Evolutionary conservation across 2,113 vertebrate species (phyloP).

Genomic region (Balaenoptera acutorostrata): DNA sequence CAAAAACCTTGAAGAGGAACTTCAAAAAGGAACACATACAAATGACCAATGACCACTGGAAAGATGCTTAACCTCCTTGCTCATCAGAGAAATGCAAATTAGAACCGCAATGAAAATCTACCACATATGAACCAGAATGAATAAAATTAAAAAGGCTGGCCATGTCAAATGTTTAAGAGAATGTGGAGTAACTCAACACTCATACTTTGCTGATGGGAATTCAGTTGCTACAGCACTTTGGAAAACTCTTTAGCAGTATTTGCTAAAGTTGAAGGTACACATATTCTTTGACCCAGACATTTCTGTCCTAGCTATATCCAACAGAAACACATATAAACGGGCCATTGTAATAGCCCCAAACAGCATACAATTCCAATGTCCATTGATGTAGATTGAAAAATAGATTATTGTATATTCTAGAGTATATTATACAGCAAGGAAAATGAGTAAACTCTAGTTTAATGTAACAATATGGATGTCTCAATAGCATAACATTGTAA

Average conservation of each 20-base stretch:
- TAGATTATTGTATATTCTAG: not conserved
- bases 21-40: not conserved
- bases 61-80: not conserved
- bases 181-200: not conserved
- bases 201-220: not conserved
- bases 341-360: not conserved
- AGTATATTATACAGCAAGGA: not conserved
- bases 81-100: not conserved
- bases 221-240: not conserved
- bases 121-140: not conserved
- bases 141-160: not conserved
- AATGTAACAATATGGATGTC: not conserved
- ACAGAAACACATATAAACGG: not conserved
- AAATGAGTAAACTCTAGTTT: not conserved
- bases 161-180: not conserved
- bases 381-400: not conserved
- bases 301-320: not conserved
- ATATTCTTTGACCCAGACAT: not conserved
- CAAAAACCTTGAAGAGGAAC: not conserved
- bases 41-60: not conserved
- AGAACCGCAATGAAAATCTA: not conserved
- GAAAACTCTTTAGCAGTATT: not conserved
- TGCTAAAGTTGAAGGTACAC: not conserved
- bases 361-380: not conserved
- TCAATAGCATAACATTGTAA: not conserved